Evolutionary conservation across 2,797 vertebrate species (phyloP), one percentile per base, ranked within the genome.

Genomic region (Eutrigla gurnardus): DNA sequence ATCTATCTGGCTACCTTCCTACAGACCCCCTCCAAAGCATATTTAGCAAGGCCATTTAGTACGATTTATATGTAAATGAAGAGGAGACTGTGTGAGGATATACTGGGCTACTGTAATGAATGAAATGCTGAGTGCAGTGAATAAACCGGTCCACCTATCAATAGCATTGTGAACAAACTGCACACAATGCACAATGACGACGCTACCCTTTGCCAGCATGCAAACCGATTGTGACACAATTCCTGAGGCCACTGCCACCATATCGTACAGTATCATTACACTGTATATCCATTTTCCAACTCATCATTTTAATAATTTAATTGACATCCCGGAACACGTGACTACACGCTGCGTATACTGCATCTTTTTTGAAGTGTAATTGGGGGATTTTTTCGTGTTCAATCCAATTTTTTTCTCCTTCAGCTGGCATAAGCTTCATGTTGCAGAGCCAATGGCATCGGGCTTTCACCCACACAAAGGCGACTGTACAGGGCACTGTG

Each of bases 321-420:
- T 25, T 25, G 25, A 2, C 25, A 25, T 25, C 2, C 25, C 2
- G 1, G 2, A 25, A 85, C 78, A 71, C 50, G 60, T 35, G 18
- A 78, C 58, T 65, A 75, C 80, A 83, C 73, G 81, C 59, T 79
- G 63, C 53, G 36, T 65, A 64, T 76, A 81, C 68, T 78, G 79
- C 78, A 75, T 86, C 65, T 74, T 70, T 83, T 86, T 88, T 84
- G 37, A 86, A 80, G 78, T 90, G 83, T 87, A 89, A 90, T 89
- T 91, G 80, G 87, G 79, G 70, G 72, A 50, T 64, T 25, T 73
- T 88, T 87, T 81, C 83, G 73, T 86, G 68, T 77, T 18, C 17
- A 46, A 43, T 86, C 85, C 82, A 87, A 83, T 11, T 78, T 83
- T 15, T 79, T 84, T 75, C 43, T 50, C 63, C 50, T 70, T 74